Evolutionary conservation across 2,888 invertebrate genomes (phyloP).

Genomic region (Perdita meconis): DNA sequence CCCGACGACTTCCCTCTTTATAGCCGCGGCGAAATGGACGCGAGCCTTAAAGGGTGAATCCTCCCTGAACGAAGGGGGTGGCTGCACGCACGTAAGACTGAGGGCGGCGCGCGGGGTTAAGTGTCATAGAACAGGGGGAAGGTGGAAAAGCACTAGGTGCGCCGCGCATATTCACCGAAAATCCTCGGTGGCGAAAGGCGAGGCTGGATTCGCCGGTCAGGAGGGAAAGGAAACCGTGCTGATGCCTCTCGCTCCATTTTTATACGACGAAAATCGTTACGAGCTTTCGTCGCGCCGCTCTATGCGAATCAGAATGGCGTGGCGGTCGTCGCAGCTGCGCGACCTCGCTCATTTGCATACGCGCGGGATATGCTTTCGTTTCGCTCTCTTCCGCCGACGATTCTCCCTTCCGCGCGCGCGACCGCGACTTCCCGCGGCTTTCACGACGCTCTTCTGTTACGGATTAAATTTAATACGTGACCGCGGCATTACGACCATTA

Average conservation of each 20-base stretch:
- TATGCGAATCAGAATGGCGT: slow-evolving; percentile 49
- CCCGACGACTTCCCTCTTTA: not conserved
- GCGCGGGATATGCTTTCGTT: slow-evolving; percentile 43
- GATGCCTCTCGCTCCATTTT: slow-evolving; percentile 56
- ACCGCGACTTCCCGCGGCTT: slow-evolving; percentile 25
- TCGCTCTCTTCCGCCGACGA: slow-evolving; percentile 9
- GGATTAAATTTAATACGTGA: slow-evolving; percentile 64
- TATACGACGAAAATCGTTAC: slow-evolving; percentile 64
- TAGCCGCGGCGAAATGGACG: slow-evolving; percentile 23
- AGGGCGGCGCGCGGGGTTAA: slow-evolving; percentile 14
- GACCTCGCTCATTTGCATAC: slow-evolving; percentile 59
- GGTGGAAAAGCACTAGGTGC: slow-evolving; percentile 22
- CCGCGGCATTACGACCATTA: slow-evolving; percentile 38
- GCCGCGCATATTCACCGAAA: slow-evolving; percentile 31
- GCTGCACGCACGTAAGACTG: slow-evolving; percentile 23
- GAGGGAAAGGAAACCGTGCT: slow-evolving; percentile 12
- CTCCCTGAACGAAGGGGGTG: not conserved
- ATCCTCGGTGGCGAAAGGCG: slow-evolving; percentile 7
- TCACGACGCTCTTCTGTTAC: slow-evolving; percentile 44
- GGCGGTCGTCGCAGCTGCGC: slow-evolving; percentile 53
- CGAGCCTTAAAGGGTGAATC: slow-evolving; percentile 11
- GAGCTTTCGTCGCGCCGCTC: slow-evolving; percentile 45
- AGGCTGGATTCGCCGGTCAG: slow-evolving; percentile 3
- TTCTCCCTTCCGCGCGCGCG: not conserved
- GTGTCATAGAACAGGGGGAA: slow-evolving; percentile 28